phyloP scores from a whole-genome alignment of 2,113 vertebrate species.

The Burhinus bistriatus region DNA sequence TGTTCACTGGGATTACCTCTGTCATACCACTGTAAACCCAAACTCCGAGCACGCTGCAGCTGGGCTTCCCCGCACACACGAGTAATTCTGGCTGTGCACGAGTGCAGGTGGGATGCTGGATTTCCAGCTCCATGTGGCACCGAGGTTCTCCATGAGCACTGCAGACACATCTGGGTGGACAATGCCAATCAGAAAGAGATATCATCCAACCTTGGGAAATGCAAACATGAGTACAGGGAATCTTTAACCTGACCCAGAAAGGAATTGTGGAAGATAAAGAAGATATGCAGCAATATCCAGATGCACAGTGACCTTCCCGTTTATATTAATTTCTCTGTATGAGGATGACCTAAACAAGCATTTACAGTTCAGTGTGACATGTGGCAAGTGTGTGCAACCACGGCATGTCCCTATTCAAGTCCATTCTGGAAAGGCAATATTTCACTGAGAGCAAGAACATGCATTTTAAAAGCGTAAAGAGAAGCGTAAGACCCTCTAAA shows the following conservation, averaged over 20 bases:
- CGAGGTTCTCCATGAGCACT: background rate
- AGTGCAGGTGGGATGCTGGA: background rate
- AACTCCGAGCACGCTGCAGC: background rate
- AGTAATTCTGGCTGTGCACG: background rate
- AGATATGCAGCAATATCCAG: background rate
- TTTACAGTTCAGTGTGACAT: background rate
- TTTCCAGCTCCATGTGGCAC: background rate
- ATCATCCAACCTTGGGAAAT: background rate
- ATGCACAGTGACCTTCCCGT: rapidly evolving
- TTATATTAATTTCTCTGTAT: rapidly evolving
- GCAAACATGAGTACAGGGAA: background rate
- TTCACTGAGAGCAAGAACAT: background rate
- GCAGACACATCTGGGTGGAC: background rate
- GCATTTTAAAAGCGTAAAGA: background rate
- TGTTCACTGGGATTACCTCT: rapidly evolving
- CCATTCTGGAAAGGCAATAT: background rate
- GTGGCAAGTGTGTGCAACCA: rapidly evolving
- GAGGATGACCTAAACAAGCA: background rate
- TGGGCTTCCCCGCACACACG: rapidly evolving
- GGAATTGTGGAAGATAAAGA: background rate
- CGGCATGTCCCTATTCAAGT: background rate
- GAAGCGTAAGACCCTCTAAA: background rate
- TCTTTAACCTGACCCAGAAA: background rate
- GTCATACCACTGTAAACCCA: background rate
- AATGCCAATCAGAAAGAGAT: background rate